Conservation (phyloP, 2,797 vertebrate species). For the Diceros bicornis region DNA sequence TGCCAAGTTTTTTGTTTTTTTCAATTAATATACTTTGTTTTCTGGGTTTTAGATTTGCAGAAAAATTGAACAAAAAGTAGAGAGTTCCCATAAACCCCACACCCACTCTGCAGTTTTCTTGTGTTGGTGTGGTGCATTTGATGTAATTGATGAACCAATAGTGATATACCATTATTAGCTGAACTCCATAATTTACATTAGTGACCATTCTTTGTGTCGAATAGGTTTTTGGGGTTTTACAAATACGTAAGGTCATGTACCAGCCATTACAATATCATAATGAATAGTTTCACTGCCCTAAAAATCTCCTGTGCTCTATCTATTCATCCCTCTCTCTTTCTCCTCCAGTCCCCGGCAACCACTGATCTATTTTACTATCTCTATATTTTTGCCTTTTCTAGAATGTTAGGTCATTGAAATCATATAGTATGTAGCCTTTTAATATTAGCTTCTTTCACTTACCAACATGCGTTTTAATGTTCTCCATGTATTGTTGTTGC, state of each 20-base stretch:
- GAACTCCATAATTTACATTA: neutral
- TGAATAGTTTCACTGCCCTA: neutral
- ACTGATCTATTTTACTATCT: neutral
- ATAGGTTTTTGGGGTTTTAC: neutral
- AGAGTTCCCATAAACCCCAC: neutral
- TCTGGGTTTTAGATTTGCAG: neutral
- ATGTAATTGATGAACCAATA: neutral
- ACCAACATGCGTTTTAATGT: neutral
- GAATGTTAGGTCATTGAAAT: neutral
- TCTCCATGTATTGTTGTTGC: neutral
- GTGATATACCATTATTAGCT: neutral
- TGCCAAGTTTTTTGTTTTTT: neutral
- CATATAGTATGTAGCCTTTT: neutral
- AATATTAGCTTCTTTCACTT: neutral
- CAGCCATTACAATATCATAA: neutral
- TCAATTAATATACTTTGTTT: neutral
- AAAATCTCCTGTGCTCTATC: neutral
- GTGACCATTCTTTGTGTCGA: neutral
- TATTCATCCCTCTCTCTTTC: neutral
- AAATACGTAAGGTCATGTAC: neutral
- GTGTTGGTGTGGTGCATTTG: neutral
- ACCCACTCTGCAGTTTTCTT: neutral
- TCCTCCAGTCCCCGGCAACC: neutral
- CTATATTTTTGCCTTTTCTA: neutral
- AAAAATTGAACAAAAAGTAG: neutral